Conservation (phyloP, 2,113 vertebrate species). For the Archilochus colubris region DNA sequence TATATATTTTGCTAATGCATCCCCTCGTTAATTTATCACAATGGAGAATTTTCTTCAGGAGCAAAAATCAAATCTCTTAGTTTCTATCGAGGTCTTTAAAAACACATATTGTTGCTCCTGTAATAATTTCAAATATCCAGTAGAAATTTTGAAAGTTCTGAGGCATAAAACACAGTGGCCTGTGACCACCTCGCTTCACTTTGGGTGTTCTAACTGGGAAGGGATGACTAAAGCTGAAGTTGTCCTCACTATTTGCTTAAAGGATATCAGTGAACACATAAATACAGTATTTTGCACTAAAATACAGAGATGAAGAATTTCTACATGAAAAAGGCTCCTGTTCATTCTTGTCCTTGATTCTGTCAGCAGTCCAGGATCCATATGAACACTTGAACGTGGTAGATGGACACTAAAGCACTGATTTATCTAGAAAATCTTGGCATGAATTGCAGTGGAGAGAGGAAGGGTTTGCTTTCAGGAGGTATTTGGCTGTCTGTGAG, state of each 20-base stretch:
- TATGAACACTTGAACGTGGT: background rate
- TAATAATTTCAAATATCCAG: background rate
- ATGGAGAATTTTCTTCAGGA: background rate
- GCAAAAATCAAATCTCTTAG: background rate
- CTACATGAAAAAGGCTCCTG: background rate
- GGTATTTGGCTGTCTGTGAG: background rate
- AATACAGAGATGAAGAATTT: background rate
- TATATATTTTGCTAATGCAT: background rate
- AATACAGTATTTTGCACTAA: background rate
- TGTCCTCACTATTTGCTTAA: background rate
- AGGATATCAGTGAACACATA: background rate
- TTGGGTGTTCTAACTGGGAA: background rate
- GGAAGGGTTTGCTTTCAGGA: background rate
- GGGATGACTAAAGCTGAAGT: background rate
- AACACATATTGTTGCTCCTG: background rate
- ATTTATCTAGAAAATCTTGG: background rate
- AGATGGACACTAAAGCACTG: background rate
- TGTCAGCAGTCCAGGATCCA: background rate
- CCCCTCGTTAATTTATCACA: background rate
- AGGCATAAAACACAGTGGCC: background rate
- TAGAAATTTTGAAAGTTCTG: background rate
- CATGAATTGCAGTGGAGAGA: background rate
- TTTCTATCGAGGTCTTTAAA: background rate
- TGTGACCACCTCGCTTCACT: background rate
- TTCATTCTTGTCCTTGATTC: background rate